phyloP scores from a whole-genome alignment of 2,113 vertebrate species.

The Platycercus adscitus region DNA sequence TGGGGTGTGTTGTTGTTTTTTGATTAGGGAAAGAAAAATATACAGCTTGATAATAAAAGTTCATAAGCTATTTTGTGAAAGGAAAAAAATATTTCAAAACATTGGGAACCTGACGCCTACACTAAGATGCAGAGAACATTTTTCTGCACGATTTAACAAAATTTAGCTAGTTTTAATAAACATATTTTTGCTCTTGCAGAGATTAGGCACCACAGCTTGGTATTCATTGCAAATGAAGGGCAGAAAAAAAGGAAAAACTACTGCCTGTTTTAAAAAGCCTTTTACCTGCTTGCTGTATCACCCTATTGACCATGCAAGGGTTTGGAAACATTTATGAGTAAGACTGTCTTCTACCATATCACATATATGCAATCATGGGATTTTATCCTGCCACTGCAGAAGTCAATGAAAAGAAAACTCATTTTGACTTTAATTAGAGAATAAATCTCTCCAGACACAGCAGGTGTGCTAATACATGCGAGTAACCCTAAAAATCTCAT shows the following conservation, averaged over 20 bases:
- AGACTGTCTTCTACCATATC: background rate
- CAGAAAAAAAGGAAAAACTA: background rate
- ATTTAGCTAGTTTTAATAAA: background rate
- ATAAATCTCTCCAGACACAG: background rate
- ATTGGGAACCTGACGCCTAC: background rate
- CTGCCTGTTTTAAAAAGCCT: background rate
- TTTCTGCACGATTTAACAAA: background rate
- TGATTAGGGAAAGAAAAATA: background rate
- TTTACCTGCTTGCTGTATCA: background rate
- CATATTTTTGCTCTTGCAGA: background rate
- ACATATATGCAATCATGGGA: background rate
- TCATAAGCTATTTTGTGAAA: background rate
- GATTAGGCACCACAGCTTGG: background rate
- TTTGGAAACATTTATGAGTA: background rate
- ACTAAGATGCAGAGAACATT: background rate
- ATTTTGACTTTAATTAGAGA: slow-evolving; percentile 11
- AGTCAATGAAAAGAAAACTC: background rate
- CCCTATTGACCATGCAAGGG: background rate
- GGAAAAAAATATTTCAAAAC: background rate
- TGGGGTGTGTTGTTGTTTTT: rapidly evolving
- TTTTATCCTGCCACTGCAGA: background rate
- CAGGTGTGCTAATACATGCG: background rate
- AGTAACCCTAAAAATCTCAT: slow-evolving; percentile 4
- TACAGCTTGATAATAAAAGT: background rate
- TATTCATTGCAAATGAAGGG: background rate